phyloP scores from a whole-genome alignment of 2,888 invertebrate species.

The Leucophenga montana region DNA sequence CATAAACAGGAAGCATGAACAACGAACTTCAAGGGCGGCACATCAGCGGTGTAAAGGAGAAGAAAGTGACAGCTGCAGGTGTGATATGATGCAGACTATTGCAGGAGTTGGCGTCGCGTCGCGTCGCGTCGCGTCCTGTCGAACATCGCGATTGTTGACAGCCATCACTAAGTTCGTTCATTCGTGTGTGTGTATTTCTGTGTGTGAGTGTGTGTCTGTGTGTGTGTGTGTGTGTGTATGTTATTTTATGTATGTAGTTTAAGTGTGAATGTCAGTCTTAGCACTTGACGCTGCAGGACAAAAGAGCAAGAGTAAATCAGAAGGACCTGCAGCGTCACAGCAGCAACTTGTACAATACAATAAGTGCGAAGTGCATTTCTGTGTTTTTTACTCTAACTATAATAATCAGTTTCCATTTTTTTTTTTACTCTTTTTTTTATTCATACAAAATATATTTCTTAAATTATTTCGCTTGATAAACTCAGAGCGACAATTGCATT shows the following conservation, averaged over 20 bases:
- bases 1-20: slow-evolving; percentile 12
- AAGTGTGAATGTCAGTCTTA: slow-evolving; percentile 13
- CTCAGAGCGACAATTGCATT: too few relatives aligned
- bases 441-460: not conserved
- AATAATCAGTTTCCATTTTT: not conserved
- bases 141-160: not conserved
- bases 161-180: too few relatives aligned
- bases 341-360: slow-evolving; percentile 17
- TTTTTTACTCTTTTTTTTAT: not conserved
- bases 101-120: not conserved
- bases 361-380: slow-evolving; percentile 15
- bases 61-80: not conserved
- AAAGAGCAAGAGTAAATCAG: slow-evolving; percentile 20
- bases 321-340: slow-evolving; percentile 19
- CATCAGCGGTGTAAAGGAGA: not conserved
- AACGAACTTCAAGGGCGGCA: slow-evolving; percentile 1
- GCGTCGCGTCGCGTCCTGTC: not conserved
- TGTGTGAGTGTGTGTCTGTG: not conserved
- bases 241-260: slow-evolving; percentile 2
- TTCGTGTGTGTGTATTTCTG: not conserved
- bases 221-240: not conserved
- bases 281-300: not conserved
- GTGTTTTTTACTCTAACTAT: not conserved
- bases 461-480: not conserved
- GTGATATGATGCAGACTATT: too few relatives aligned